Evolutionary conservation across 2,888 invertebrate genomes (phyloP).

Genomic region (Gymnoscelis rufifasciata): DNA sequence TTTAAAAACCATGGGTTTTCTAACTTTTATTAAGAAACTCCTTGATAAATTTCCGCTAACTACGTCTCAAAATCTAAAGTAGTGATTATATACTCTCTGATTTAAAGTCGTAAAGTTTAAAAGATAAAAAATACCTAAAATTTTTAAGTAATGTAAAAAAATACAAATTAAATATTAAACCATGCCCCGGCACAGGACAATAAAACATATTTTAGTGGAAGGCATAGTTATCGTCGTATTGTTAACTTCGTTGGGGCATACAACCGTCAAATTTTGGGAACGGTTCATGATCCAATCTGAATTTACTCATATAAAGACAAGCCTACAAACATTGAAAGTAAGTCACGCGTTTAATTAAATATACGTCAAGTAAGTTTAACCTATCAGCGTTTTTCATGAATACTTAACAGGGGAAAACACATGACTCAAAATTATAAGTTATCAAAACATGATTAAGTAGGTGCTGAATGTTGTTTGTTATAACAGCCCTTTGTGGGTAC

Average conservation of each 20-base stretch:
- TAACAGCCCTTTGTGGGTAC: no score
- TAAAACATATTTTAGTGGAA: conserved; percentile 42
- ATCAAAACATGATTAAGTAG: no score
- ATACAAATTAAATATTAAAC: conserved; percentile 4
- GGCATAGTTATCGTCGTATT: conserved; percentile 45
- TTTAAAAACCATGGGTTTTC: no score
- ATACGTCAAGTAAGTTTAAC: no score
- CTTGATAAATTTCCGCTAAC: no score
- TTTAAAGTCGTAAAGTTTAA: conserved; percentile 1
- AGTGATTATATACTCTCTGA: no score
- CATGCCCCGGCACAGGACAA: conserved; percentile 42
- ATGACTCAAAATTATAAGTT: no score
- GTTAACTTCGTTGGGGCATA: conserved; percentile 48
- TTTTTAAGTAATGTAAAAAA: conserved; percentile 6
- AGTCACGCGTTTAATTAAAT: not conserved
- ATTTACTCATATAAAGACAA: conserved; percentile 48
- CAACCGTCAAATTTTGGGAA: conserved; percentile 57
- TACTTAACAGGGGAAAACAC: no score
- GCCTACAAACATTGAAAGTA: conserved; percentile 53
- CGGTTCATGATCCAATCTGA: conserved; percentile 48
- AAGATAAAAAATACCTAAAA: conserved; percentile 11
- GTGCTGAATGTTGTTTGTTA: no score
- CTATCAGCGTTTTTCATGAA: no score
- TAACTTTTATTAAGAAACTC: no score
- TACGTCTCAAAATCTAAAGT: no score